A percentile compares a stretch with the other conserved stretches of the same genome.
These are phyloP conservation scores for Cavia aperea DNA, from an alignment of 2,113 vertebrate species.

Conservation along the genomic window DNA sequence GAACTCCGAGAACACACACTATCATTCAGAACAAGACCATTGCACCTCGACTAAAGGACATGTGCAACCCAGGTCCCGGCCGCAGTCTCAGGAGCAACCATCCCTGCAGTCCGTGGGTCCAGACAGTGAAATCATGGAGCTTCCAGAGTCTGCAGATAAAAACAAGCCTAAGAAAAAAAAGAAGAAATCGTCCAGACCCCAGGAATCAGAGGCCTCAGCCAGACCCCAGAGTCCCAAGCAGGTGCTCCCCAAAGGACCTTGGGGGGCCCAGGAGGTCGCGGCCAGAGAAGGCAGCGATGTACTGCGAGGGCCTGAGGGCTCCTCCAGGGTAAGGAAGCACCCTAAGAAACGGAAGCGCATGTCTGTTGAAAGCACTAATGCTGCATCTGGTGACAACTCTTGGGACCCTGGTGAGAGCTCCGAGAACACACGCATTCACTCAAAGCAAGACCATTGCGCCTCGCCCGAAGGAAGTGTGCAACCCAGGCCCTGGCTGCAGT, in stretches of 20 bases:
- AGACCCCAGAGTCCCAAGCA: rapidly evolving
- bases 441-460: rapidly evolving
- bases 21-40: rapidly evolving
- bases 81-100: rapidly evolving
- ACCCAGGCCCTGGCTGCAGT: rapidly evolving
- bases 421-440: rapidly evolving
- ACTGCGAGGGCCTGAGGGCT: rapidly evolving
- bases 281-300: rapidly evolving
- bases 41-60: rapidly evolving
- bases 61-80: rapidly evolving
- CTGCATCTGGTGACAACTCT: rapidly evolving
- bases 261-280: rapidly evolving
- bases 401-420: rapidly evolving
- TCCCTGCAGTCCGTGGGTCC: neutral
- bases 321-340: neutral
- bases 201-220: no score
- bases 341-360: neutral
- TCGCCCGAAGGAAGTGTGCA: neutral
- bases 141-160: rapidly evolving
- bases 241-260: rapidly evolving
- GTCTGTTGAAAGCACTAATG: rapidly evolving
- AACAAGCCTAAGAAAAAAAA: neutral
- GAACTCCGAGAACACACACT: rapidly evolving
- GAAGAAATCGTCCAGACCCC: rapidly evolving
- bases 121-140: rapidly evolving